Percentiles rank a stretch among this genome's conserved stretches.
These are phyloP conservation scores for Ceratotherium simum DNA, from an alignment of 2,113 vertebrate genomes.

Conservation along the genomic window DNA sequence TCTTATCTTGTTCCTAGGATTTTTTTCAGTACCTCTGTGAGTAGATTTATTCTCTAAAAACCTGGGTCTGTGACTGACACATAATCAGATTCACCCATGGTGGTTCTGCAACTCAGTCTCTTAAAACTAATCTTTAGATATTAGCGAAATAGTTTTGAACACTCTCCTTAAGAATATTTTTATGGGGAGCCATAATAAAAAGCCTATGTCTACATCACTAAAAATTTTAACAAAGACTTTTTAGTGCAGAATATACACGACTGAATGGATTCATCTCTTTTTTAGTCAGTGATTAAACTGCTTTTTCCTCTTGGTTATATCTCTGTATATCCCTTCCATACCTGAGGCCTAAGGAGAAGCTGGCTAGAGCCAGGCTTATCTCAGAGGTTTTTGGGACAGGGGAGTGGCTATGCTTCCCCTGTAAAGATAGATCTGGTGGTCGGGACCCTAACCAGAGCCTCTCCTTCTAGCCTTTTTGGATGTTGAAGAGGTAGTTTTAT, in stretches of 20 bases:
- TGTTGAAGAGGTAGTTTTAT: not conserved
- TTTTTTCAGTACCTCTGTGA: slow-evolving; percentile 31
- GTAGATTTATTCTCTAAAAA: not conserved
- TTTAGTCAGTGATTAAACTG: not conserved
- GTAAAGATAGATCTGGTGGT: not conserved
- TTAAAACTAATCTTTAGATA: slow-evolving; percentile 5
- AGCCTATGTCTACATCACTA: not conserved
- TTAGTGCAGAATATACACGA: not conserved
- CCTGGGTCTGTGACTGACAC: not conserved
- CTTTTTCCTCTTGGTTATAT: not conserved
- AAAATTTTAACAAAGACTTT: not conserved
- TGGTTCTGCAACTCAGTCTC: not conserved
- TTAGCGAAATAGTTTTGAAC: not conserved
- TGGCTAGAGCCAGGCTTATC: not conserved
- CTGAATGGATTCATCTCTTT: not conserved
- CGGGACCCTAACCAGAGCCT: not conserved
- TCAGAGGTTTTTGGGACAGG: not conserved
- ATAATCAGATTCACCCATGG: slow-evolving; percentile 18
- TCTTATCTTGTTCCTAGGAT: slow-evolving; percentile 1
- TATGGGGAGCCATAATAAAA: not conserved
- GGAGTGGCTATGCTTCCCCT: not conserved
- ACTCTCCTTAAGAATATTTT: slow-evolving; percentile 29
- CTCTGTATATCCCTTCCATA: not conserved
- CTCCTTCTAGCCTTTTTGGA: not conserved
- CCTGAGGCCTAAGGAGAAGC: not conserved